A percentile compares a stretch with the other conserved stretches of the same genome.
phyloP scores from a whole-genome alignment of 2,888 invertebrate species.

The Parnassius apollo region DNA sequence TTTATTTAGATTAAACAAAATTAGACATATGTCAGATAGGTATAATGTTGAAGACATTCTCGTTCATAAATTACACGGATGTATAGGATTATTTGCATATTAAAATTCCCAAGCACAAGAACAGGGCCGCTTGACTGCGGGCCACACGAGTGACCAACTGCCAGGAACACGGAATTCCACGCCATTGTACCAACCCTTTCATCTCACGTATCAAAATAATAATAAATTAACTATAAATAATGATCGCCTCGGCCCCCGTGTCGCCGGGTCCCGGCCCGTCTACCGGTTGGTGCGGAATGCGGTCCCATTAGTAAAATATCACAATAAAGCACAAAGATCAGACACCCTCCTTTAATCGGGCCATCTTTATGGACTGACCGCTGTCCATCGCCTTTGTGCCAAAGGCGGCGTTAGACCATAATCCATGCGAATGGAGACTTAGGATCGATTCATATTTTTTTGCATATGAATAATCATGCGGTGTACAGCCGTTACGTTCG shows the following conservation, averaged over 20 bases:
- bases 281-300: conserved; percentile 73
- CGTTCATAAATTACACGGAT: conserved; percentile 8
- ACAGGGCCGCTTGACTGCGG: conserved; percentile 31
- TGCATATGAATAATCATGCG: conserved; percentile 62
- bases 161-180: conserved; percentile 64
- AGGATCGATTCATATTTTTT: conserved; percentile 49
- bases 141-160: conserved; percentile 55
- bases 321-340: conserved; percentile 62
- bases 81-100: conserved; percentile 22
- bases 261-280: conserved; percentile 34
- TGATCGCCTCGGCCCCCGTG: conserved; percentile 49
- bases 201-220: conserved; percentile 78
- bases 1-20: too few species aligned
- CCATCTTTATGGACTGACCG: conserved; percentile 76
- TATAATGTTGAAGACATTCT: not conserved
- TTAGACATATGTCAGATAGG: not conserved
- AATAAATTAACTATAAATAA: conserved; percentile 79
- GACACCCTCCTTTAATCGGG: conserved; percentile 65
- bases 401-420: conserved; percentile 72
- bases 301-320: conserved; percentile 76
- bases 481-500: conserved; percentile 14
- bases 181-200: conserved; percentile 69
- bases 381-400: conserved; percentile 63
- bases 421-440: conserved; percentile 61
- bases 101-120: conserved; percentile 34